These are phyloP conservation scores for Ramazzottius varieornatus DNA, from an alignment of 2,888 invertebrate species.

Conservation along the genomic window DNA sequence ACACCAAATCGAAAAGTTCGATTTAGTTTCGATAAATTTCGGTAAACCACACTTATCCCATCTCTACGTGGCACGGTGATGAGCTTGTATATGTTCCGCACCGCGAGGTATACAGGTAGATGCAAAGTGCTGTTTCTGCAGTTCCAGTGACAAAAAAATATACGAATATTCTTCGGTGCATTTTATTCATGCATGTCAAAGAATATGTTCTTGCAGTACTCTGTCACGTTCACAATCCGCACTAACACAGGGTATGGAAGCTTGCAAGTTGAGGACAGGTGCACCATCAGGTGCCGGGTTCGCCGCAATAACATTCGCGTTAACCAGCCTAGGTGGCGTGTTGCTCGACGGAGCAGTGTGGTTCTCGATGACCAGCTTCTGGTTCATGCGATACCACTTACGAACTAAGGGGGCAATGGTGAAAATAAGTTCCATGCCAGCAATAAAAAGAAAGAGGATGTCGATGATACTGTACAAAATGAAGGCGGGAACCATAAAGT, in stretches of 20 bases:
- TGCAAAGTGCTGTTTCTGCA: no score
- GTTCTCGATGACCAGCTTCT: background rate
- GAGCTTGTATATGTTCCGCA: no score
- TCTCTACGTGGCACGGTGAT: no score
- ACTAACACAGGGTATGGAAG: constrained; percentile 1
- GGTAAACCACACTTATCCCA: no score
- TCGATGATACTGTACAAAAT: constrained; percentile 2
- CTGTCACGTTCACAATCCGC: background rate
- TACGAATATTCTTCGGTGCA: no score
- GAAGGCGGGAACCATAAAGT: constrained; percentile 3
- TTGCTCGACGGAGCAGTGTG: background rate
- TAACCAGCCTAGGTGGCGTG: background rate
- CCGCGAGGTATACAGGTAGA: no score
- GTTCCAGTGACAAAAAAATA: no score
- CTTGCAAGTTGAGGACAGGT: background rate
- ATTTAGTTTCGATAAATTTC: no score
- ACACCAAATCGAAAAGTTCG: no score
- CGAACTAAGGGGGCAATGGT: background rate
- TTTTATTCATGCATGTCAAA: no score
- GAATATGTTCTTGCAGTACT: background rate
- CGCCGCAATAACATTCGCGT: background rate
- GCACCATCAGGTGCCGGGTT: background rate
- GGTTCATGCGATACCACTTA: background rate
- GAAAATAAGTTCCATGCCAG: background rate
- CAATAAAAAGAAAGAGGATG: background rate